Conservation (phyloP, 2,797 vertebrate species). For the Halcyon chelicuti region DNA sequence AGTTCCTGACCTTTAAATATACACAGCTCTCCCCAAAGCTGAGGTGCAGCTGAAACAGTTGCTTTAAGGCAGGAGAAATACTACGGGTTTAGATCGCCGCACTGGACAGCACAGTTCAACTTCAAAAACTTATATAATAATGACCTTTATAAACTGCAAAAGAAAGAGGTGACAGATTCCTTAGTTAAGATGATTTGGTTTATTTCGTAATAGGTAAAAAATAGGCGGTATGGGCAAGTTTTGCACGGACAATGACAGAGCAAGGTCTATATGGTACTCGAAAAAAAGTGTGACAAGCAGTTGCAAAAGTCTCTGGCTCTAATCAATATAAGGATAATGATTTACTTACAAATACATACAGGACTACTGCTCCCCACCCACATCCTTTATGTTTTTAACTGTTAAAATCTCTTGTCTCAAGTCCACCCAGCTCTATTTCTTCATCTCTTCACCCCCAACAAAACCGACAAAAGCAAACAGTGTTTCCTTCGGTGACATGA, state of each 20-base stretch:
- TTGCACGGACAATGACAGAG: neutral
- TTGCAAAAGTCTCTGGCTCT: neutral
- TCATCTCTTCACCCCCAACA: neutral
- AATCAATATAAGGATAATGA: neutral
- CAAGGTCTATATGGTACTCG: accelerated
- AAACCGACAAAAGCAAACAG: neutral
- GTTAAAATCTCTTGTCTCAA: neutral
- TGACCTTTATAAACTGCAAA: neutral
- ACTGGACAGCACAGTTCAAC: neutral
- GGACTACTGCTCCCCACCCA: neutral
- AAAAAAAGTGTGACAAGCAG: neutral
- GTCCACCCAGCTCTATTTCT: neutral
- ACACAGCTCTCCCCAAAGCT: neutral
- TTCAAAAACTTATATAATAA: neutral
- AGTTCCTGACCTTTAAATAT: neutral
- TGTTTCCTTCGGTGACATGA: neutral
- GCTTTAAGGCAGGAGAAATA: neutral
- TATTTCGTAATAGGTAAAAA: neutral
- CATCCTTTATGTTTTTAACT: neutral
- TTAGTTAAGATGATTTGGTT: neutral
- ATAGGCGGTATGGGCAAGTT: neutral
- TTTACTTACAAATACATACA: neutral
- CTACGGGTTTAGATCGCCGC: neutral
- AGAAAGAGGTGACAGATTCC: neutral
- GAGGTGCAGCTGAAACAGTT: neutral